Evolutionary conservation across 2,797 vertebrate species (phyloP).

Genomic region (Hydrocynus forskahlii): DNA sequence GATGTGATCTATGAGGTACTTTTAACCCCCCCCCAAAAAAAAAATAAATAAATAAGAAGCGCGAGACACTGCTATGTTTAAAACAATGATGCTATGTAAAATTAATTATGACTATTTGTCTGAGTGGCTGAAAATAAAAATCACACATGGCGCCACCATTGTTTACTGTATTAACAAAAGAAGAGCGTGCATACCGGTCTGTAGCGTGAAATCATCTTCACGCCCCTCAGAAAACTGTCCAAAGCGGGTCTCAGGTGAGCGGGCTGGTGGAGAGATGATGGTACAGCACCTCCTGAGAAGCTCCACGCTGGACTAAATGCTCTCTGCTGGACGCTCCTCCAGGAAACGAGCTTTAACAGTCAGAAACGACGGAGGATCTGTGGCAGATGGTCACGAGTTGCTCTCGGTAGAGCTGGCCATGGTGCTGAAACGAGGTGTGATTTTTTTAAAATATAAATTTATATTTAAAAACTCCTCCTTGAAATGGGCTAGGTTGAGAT

Average conservation of each 20-base stretch:
- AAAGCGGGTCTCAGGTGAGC: constrained; percentile 28
- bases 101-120: background rate
- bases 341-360: constrained; percentile 27
- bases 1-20: too few species aligned
- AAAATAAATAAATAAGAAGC: too few species aligned
- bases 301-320: background rate
- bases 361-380: constrained; percentile 25
- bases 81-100: background rate
- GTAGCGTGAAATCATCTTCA: constrained; percentile 74
- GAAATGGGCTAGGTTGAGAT: background rate
- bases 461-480: background rate
- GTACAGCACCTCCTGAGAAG: background rate
- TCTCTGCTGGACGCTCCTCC: background rate
- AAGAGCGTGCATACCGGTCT: constrained; percentile 73
- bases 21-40: too few species aligned
- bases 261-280: background rate
- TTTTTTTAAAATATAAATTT: too few species aligned
- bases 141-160: background rate
- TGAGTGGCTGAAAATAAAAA: background rate
- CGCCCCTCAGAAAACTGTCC: constrained; percentile 11
- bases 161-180: background rate
- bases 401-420: constrained; percentile 71
- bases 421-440: constrained; percentile 75
- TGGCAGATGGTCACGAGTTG: constrained; percentile 24
- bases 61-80: background rate